Percentiles rank a stretch among this genome's conserved stretches.
phyloP scores from a whole-genome alignment of 2,797 vertebrate genomes.

The Diplodus puntazzo region DNA sequence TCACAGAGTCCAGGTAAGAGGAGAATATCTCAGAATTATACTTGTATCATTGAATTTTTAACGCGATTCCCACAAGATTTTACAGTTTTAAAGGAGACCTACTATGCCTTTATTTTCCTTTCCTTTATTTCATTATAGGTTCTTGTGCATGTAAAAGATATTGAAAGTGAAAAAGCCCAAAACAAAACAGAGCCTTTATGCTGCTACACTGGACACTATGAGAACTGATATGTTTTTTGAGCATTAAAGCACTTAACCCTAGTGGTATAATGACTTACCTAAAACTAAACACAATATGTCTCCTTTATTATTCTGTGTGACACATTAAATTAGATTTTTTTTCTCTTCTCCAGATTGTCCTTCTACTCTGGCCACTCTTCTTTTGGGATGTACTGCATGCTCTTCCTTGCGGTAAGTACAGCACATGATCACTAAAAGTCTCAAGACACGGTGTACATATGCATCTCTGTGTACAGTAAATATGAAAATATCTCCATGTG shows the following conservation, averaged over 20 bases:
- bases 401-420: slow-evolving; percentile 96
- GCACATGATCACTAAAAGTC: not conserved
- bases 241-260: no score
- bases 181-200: no score
- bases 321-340: not conserved
- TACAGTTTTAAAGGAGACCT: not conserved
- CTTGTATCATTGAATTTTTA: not conserved
- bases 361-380: slow-evolving; percentile 99
- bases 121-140: no score
- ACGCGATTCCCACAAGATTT: not conserved
- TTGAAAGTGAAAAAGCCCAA: no score
- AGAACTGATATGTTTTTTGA: no score
- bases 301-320: not conserved
- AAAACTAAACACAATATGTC: no score
- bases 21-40: not conserved
- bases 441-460: slow-evolving; percentile 1
- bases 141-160: no score
- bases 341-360: slow-evolving; percentile 87
- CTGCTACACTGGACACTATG: no score
- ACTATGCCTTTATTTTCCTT: no score
- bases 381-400: slow-evolving; percentile 99
- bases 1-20: slow-evolving; percentile 93
- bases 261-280: no score
- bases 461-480: slow-evolving; percentile 9
- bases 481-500: slow-evolving; percentile 6